Evolutionary conservation across 1,140 invertebrate genomes (phyloP), one percentile per base, ranked within the genome.

Genomic region (Asobara japonica): DNA sequence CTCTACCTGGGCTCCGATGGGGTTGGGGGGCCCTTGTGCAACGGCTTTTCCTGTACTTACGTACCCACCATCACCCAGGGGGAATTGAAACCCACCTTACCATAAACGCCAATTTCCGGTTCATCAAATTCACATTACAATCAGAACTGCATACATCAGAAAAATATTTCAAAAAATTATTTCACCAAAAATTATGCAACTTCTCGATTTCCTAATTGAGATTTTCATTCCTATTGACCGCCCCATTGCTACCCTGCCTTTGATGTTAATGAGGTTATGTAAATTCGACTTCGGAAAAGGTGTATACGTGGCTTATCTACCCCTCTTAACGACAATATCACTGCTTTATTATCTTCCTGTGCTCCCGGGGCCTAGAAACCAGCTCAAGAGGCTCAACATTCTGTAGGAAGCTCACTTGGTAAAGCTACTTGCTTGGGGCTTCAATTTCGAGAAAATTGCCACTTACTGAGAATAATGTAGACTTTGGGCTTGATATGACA

Each of bases 71-170:
- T 45, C 41, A 45, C 45, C 45, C 45, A 20, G 10, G 45, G 45
- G 45, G 45, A 18, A 51, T 51, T 51, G 8, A 25, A 20, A 51
- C 45, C 45, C 2, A 51, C 4, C 3, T 51, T 20, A 5, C 45
- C 45, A 51, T 51, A 51, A 51, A 51, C 18, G 45, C 45, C 45
- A 51, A 51, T 51, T 51, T 51, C 45, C 45, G 45, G 45, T 51
- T 51, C 18, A 51, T 51, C 20, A 51, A 51, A 51, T 51, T 51
- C 16, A 51, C 45, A 51, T 51, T 51, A 51, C 5, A 36, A 36
- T 36, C 31, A 6, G 5, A 36, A 36, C 11, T 5, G 31, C 5
- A 6, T 51, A 20, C 45, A 5, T 51, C 8, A 1, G 3, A 2
- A 41, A 41, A 41, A 41, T 41, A 41, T 41, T n/a, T n/a, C n/a